A percentile compares a stretch with the other conserved stretches of the same genome.
Conservation (phyloP, 2,888 invertebrate species). For the Cephus rjabovi region DNA sequence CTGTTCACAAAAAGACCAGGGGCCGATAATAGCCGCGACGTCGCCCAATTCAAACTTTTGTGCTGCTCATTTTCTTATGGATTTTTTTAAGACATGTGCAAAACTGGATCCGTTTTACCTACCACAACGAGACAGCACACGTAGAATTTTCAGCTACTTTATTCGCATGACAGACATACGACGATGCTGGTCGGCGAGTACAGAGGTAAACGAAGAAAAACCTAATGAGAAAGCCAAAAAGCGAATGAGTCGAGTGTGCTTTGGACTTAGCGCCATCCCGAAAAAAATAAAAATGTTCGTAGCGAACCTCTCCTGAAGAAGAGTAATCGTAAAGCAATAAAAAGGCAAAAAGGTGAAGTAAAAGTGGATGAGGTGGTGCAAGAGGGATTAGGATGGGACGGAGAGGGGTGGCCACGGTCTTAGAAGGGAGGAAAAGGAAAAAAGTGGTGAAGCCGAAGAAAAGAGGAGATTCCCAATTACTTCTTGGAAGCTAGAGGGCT, state of each 20-base stretch:
- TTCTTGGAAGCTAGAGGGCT: constrained; percentile 63
- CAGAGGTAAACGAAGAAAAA: constrained; percentile 23
- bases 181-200: background rate
- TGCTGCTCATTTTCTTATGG: constrained; percentile 36
- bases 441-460: too few relatives aligned
- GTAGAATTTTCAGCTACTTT: constrained; percentile 5
- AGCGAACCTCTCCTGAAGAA: background rate
- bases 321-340: constrained; percentile 43
- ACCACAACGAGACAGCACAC: too few relatives aligned
- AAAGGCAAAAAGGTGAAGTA: constrained; percentile 33
- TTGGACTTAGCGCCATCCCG: too few relatives aligned
- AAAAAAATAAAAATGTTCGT: too few relatives aligned
- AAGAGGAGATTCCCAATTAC: constrained; percentile 36
- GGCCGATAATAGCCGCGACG: constrained; percentile 62
- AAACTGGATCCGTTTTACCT: constrained; percentile 4
- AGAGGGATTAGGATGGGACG: constrained; percentile 4
- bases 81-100: too few relatives aligned
- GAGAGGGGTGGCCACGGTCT: background rate
- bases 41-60: constrained; percentile 40
- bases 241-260: constrained; percentile 1
- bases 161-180: background rate
- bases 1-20: constrained; percentile 55
- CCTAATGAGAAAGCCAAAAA: constrained; percentile 29
- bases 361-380: constrained; percentile 25
- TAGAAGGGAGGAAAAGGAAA: constrained; percentile 10